phyloP scores from a whole-genome alignment of 2,113 vertebrate genomes.

The Corythornis madagascariensis region DNA sequence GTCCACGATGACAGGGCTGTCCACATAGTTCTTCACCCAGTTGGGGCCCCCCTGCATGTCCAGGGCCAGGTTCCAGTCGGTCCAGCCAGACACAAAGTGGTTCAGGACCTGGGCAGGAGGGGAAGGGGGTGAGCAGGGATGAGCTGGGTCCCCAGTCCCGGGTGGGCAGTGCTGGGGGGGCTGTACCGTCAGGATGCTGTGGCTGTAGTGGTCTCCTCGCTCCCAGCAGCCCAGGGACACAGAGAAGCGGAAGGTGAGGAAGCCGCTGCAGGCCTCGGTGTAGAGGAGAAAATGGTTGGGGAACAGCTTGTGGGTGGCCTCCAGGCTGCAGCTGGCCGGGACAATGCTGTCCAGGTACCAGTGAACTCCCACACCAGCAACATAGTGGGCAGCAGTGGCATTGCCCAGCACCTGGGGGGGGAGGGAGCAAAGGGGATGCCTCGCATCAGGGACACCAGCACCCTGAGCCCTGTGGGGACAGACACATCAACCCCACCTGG shows the following conservation, averaged over 20 bases:
- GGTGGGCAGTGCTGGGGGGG: rapidly evolving
- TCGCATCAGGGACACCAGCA: rapidly evolving
- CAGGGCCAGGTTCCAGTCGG: constrained; percentile 93
- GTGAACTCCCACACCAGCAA: constrained; percentile 88
- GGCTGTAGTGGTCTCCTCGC: constrained; percentile 83
- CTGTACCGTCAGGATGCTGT: constrained; percentile 77
- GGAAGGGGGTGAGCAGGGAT: neutral
- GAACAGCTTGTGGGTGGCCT: constrained; percentile 82
- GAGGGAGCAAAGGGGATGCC: neutral
- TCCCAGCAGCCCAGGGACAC: constrained; percentile 91
- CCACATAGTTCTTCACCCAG: constrained; percentile 93
- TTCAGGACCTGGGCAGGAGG: constrained; percentile 82
- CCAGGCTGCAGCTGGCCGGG: constrained; percentile 79
- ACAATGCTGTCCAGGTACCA: constrained; percentile 87
- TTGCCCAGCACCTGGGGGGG: constrained; percentile 82
- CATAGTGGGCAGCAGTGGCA: constrained; percentile 77
- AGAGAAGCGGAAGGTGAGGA: constrained; percentile 55
- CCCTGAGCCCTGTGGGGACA: neutral
- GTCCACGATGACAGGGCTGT: constrained; percentile 80
- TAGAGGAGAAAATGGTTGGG: constrained; percentile 90
- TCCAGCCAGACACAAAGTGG: constrained; percentile 88
- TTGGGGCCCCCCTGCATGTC: constrained; percentile 89
- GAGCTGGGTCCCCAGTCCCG: rapidly evolving
- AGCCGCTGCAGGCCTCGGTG: constrained; percentile 88
- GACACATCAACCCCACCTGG: rapidly evolving